These are phyloP conservation scores for Delichon dasypus DNA, from an alignment of 2,797 vertebrate species.

Conservation along the genomic window DNA sequence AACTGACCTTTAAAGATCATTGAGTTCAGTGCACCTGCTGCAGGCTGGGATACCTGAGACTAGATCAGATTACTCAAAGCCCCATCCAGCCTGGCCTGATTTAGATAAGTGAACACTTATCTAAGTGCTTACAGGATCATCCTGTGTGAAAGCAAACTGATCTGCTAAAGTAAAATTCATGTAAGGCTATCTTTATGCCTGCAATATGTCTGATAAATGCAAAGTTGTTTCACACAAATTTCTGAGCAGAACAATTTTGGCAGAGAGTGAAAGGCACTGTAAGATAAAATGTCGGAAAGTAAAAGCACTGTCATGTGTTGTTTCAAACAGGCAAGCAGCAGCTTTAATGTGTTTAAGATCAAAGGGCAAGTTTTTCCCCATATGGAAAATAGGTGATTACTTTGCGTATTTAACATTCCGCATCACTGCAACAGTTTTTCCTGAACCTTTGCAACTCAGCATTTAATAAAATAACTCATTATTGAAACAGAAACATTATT, in stretches of 20 bases:
- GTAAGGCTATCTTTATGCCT: not conserved
- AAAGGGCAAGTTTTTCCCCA: conserved; percentile 33
- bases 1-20: not conserved
- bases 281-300: not conserved
- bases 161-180: not conserved
- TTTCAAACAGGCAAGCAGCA: conserved; percentile 13
- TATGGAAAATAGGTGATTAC: conserved; percentile 5
- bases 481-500: not conserved
- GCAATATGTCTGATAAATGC: not conserved
- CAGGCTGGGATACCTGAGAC: not conserved
- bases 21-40: not conserved
- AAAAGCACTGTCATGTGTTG: not conserved
- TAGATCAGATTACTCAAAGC: not conserved
- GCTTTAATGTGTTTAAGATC: conserved; percentile 26
- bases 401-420: not conserved
- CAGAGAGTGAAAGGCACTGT: not conserved
- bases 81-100: not conserved
- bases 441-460: not conserved
- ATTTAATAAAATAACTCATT: conserved; percentile 30
- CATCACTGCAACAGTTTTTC: not conserved
- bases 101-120: not conserved
- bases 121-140: not conserved
- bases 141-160: not conserved
- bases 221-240: not conserved
- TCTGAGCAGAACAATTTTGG: not conserved